Conservation (phyloP, 2,797 vertebrate genomes). For the Lacerta agilis region DNA sequence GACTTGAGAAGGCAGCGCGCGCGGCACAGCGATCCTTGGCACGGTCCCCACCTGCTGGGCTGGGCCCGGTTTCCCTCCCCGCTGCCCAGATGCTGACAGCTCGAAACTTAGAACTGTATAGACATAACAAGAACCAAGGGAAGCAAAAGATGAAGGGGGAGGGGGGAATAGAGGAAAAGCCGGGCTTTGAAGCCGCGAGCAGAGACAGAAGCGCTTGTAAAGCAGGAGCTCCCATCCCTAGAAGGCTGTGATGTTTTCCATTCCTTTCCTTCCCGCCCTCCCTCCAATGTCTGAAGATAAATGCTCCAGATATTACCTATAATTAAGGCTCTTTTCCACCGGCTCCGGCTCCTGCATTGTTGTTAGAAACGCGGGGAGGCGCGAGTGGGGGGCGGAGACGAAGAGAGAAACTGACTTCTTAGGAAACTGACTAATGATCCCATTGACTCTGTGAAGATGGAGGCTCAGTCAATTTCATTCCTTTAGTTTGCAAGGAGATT, state of each 20-base stretch:
- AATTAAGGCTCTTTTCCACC: slow-evolving; percentile 15
- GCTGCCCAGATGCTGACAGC: neutral
- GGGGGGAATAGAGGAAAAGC: too few relatives aligned
- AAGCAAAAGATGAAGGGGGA: neutral
- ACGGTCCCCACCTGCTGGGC: neutral
- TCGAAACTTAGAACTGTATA: neutral
- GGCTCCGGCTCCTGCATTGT: slow-evolving; percentile 30
- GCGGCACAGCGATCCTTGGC: too few relatives aligned
- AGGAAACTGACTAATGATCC: slow-evolving; percentile 27
- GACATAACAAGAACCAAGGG: slow-evolving; percentile 15
- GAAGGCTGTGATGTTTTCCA: slow-evolving; percentile 42
- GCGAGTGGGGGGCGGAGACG: neutral
- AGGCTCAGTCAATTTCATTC: slow-evolving; percentile 9
- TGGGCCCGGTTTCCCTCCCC: neutral
- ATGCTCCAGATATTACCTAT: neutral
- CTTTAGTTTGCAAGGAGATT: neutral
- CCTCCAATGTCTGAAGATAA: slow-evolving; percentile 44
- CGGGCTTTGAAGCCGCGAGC: neutral
- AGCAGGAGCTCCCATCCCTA: slow-evolving; percentile 17
- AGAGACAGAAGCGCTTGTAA: neutral
- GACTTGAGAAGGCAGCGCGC: neutral
- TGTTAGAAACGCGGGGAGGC: neutral
- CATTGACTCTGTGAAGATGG: neutral
- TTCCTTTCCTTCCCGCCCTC: slow-evolving; percentile 1
- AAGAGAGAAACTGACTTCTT: neutral